These are phyloP conservation scores for Donacobius atricapilla DNA, from an alignment of 2,113 vertebrate species.

Conservation along the genomic window DNA sequence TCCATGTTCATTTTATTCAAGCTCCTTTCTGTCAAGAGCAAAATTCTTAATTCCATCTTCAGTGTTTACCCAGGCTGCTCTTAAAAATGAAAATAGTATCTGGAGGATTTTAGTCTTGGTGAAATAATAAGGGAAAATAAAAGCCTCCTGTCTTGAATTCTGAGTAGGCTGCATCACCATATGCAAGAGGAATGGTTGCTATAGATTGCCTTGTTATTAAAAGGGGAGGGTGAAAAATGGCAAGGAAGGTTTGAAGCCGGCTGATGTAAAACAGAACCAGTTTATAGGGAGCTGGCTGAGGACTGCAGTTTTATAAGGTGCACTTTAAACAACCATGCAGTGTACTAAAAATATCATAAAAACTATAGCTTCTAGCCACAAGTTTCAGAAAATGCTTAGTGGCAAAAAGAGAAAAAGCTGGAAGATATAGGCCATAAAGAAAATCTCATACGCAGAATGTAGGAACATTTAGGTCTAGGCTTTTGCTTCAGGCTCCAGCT, in stretches of 20 bases:
- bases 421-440: conserved; percentile 13
- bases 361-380: conserved; percentile 51
- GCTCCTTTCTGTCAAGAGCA: conserved; percentile 39
- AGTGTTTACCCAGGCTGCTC: conserved; percentile 51
- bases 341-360: conserved; percentile 61
- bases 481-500: conserved; percentile 9
- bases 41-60: conserved; percentile 62
- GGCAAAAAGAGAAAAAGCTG: conserved; percentile 34
- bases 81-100: conserved; percentile 65
- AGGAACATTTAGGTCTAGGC: not conserved
- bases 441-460: not conserved
- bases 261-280: conserved; percentile 58
- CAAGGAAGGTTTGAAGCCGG: conserved; percentile 23
- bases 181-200: conserved; percentile 41
- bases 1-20: conserved; percentile 20
- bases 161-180: conserved; percentile 47
- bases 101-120: conserved; percentile 49
- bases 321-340: conserved; percentile 60
- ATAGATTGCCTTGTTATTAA: conserved; percentile 49
- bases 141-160: conserved; percentile 58
- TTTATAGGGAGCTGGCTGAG: conserved; percentile 58
- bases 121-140: conserved; percentile 61
- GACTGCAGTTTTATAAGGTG: conserved; percentile 65
- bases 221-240: conserved; percentile 21
- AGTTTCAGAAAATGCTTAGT: conserved; percentile 58